These are phyloP conservation scores for Gasteruption jaculator DNA, from an alignment of 2,888 invertebrate genomes.

Conservation along the genomic window DNA sequence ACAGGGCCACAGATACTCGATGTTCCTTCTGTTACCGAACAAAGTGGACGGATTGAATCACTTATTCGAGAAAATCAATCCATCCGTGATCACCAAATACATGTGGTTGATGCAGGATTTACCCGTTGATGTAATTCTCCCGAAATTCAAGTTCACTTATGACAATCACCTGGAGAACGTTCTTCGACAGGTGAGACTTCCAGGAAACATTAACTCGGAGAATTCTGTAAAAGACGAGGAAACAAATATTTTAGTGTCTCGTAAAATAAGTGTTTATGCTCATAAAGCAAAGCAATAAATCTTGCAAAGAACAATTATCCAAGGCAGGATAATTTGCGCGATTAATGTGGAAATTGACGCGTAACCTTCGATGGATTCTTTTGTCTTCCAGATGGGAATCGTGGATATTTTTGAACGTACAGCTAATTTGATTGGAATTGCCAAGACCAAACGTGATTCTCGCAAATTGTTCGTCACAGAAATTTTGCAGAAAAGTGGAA, in stretches of 20 bases:
- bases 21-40: constrained; percentile 71
- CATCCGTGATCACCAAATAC: constrained; percentile 56
- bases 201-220: neutral
- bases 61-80: constrained; percentile 58
- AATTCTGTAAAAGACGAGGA: constrained; percentile 7
- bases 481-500: constrained; percentile 71
- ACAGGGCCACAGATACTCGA: constrained; percentile 69
- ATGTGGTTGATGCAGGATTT: constrained; percentile 59
- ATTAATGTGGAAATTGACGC: no score
- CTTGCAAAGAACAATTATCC: no score
- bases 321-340: no score
- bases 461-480: constrained; percentile 62
- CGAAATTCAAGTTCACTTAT: constrained; percentile 72
- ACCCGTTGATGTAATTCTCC: constrained; percentile 63
- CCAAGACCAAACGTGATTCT: constrained; percentile 55
- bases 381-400: constrained; percentile 61
- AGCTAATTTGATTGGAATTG: constrained; percentile 68
- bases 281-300: neutral
- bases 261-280: neutral
- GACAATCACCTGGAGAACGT: constrained; percentile 61
- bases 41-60: constrained; percentile 60
- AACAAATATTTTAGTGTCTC: neutral
- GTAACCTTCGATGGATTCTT: no score
- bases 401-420: constrained; percentile 67
- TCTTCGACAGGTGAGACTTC: constrained; percentile 58